A percentile compares a stretch with the other conserved stretches of the same genome.
These are phyloP conservation scores for Leptopilina myrica DNA, from an alignment of 2,888 invertebrate genomes.

Conservation along the genomic window DNA sequence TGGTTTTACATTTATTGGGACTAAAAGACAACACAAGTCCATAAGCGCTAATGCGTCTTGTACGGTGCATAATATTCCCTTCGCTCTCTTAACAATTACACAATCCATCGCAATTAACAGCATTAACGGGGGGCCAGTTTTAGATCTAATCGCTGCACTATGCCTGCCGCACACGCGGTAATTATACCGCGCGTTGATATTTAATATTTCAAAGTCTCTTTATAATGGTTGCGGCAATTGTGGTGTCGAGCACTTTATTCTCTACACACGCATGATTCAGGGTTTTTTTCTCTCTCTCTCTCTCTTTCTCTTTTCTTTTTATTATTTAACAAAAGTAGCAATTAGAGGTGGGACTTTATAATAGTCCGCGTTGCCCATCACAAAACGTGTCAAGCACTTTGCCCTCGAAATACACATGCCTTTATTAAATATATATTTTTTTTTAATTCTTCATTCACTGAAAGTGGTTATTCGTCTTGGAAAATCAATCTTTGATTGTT, in stretches of 20 bases:
- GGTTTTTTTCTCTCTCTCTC: too few species aligned
- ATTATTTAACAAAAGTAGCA: too few species aligned
- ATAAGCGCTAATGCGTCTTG: conserved; percentile 20
- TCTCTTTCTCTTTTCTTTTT: too few species aligned
- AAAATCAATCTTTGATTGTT: too few species aligned
- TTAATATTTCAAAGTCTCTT: conserved; percentile 64
- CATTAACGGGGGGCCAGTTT: conserved; percentile 60
- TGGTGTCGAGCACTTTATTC: neutral
- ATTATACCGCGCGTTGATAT: conserved; percentile 58
- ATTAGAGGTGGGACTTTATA: too few species aligned
- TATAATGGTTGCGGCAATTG: conserved; percentile 53
- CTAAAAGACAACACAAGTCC: neutral
- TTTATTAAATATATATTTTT: too few species aligned
- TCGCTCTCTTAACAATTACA: conserved; percentile 60
- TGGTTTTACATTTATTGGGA: neutral
- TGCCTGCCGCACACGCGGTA: conserved; percentile 56
- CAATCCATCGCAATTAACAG: conserved; percentile 68
- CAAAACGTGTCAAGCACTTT: too few species aligned
- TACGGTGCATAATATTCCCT: conserved; percentile 25
- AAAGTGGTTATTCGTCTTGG: too few species aligned
- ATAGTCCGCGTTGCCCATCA: too few species aligned
- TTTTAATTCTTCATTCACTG: too few species aligned
- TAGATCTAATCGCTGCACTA: conserved; percentile 62
- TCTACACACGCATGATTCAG: conserved; percentile 1
- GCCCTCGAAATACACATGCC: too few species aligned